Evolutionary conservation across 2,113 vertebrate species (phyloP).

Genomic region (Aldabrachelys gigantea): DNA sequence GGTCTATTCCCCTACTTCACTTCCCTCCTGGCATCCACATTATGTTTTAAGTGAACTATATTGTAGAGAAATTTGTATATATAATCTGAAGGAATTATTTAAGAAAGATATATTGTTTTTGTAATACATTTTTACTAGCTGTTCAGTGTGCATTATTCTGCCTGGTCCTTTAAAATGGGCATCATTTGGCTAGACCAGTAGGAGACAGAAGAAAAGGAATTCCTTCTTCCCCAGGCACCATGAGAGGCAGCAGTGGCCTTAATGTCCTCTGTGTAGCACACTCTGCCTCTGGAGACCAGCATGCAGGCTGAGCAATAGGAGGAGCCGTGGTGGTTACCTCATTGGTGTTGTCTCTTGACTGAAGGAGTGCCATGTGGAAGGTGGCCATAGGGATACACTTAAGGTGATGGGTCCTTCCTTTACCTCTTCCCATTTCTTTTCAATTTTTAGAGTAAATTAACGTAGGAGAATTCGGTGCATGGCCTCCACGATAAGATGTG

Average conservation of each 20-base stretch:
- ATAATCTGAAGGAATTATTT: constrained; percentile 14
- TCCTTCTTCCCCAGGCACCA: neutral
- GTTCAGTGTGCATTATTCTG: constrained; percentile 33
- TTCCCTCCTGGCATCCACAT: neutral
- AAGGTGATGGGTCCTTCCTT: neutral
- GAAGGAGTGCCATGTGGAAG: neutral
- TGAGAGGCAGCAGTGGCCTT: neutral
- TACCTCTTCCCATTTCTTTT: neutral
- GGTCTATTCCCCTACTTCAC: constrained; percentile 4
- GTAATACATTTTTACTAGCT: constrained; percentile 53
- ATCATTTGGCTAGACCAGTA: constrained; percentile 18
- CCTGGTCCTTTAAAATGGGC: constrained; percentile 30
- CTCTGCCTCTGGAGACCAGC: no score
- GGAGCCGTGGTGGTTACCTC: neutral
- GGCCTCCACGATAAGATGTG: neutral
- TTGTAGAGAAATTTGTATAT: neutral
- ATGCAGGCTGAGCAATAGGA: no score
- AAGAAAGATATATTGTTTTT: neutral
- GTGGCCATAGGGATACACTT: neutral
- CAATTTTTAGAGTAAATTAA: neutral
- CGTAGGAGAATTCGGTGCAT: neutral
- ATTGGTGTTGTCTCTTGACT: neutral
- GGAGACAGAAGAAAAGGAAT: constrained; percentile 31
- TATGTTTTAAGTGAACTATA: constrained; percentile 17
- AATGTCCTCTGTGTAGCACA: neutral